A percentile compares a stretch with the other conserved stretches of the same genome.
These are phyloP conservation scores for Uloborus diversus DNA, from an alignment of 1,140 invertebrate species.

Conservation along the genomic window DNA sequence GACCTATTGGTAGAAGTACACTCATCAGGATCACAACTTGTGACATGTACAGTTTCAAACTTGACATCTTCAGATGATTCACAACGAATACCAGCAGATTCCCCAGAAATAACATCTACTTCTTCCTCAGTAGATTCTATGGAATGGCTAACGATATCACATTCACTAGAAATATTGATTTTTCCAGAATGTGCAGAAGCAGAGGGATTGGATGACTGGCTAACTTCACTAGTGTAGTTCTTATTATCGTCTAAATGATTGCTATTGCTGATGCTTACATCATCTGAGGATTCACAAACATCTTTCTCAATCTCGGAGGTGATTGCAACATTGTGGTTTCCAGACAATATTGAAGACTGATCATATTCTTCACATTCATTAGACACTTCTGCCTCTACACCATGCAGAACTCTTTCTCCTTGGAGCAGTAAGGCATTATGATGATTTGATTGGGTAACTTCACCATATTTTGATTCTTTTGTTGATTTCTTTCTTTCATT, in stretches of 20 bases:
- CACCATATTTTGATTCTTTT: not conserved
- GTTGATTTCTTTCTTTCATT: not conserved
- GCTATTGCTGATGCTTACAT: not conserved
- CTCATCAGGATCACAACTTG: not conserved
- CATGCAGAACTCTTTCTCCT: too few species aligned
- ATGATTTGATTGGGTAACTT: not conserved
- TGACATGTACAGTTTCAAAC: not conserved
- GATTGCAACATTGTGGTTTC: not conserved
- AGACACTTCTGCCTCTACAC: conserved; percentile 1
- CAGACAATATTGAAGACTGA: not conserved
- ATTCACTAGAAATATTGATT: not conserved
- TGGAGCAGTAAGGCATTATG: too few species aligned
- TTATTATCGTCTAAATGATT: not conserved
- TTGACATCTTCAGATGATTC: conserved; percentile 22
- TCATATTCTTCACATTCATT: conserved; percentile 38
- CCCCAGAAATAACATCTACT: not conserved
- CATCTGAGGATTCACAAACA: conserved; percentile 35
- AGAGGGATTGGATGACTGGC: conserved; percentile 10
- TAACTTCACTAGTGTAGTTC: not conserved
- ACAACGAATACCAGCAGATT: conserved; percentile 1
- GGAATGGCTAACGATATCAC: not conserved
- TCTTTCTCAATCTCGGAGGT: not conserved
- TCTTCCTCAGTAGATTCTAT: not conserved
- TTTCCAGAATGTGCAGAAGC: not conserved
- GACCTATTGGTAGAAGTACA: conserved; percentile 32